Percentiles rank a stretch among this genome's conserved stretches.
Conservation (phyloP, 2,113 vertebrate species). For the Hyla sarda region DNA sequence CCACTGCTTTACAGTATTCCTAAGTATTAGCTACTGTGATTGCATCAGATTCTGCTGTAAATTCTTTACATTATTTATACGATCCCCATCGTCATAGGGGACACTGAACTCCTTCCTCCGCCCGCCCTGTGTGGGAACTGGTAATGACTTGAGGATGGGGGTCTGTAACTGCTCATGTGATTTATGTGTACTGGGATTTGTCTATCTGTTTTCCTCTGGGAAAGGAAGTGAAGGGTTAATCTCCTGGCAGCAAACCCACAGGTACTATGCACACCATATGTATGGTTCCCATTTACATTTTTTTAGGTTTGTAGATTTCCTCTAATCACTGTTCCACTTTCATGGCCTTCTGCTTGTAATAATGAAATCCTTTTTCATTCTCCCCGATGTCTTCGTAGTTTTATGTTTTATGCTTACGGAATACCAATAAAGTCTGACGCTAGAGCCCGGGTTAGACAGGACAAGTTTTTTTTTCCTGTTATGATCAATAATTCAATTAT, state of each 20-base stretch:
- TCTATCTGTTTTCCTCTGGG: neutral
- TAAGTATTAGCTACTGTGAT: neutral
- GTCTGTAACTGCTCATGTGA: neutral
- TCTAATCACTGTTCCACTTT: constrained; percentile 34
- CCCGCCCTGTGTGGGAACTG: neutral
- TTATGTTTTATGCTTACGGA: constrained; percentile 12
- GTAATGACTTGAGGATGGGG: neutral
- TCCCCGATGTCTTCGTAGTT: constrained; percentile 20
- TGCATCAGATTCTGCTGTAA: neutral
- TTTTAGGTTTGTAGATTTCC: constrained; percentile 18
- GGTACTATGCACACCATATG: constrained; percentile 3
- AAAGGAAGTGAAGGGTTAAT: constrained; percentile 23
- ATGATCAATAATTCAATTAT: neutral
- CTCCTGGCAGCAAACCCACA: neutral
- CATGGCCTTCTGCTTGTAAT: constrained; percentile 35
- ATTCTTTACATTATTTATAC: neutral
- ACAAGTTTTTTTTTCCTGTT: neutral
- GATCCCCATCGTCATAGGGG: neutral
- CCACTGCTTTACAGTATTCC: too few species aligned
- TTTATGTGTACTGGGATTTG: neutral
- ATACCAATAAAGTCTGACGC: constrained; percentile 10
- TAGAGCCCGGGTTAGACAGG: neutral
- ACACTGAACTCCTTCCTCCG: neutral
- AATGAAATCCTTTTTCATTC: constrained; percentile 22
- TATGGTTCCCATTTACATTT: constrained; percentile 49